Conservation (phyloP, 2,113 vertebrate species). For the Mesocricetus auratus region DNA sequence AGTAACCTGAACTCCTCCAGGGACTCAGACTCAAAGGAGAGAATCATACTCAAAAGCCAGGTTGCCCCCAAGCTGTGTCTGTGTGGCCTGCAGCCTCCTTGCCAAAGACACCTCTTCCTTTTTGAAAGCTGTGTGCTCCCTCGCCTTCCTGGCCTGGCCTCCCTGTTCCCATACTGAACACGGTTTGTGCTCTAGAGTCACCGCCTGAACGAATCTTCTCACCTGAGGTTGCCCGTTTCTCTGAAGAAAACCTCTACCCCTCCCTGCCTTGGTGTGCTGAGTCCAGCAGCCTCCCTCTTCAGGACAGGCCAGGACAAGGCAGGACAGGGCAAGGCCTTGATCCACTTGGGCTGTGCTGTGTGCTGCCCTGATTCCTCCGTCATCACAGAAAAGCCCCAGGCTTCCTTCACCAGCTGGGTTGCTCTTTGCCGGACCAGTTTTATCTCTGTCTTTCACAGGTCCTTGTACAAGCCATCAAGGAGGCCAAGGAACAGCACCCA, state of each 20-base stretch:
- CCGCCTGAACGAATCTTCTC: background rate
- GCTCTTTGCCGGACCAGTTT: background rate
- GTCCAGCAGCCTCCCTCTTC: background rate
- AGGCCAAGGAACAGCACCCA: conserved; percentile 98
- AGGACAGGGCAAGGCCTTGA: too few relatives aligned
- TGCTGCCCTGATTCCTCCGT: background rate
- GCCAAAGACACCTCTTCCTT: background rate
- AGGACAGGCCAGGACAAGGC: background rate
- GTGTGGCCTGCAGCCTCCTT: background rate
- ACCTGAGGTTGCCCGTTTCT: background rate
- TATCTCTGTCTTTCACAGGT: conserved; percentile 87
- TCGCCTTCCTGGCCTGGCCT: background rate
- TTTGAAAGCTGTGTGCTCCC: background rate
- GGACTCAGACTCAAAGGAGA: background rate
- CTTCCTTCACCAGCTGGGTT: background rate
- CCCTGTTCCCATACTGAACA: background rate
- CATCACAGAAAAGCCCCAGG: background rate
- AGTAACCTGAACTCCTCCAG: background rate
- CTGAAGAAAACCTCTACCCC: background rate
- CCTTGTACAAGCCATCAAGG: conserved; percentile 97
- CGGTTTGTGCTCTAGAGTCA: background rate
- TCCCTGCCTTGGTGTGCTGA: background rate
- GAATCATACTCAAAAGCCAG: background rate
- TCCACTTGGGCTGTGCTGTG: background rate
- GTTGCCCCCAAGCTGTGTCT: background rate